Evolutionary conservation across 2,888 invertebrate species (phyloP), one percentile per base, ranked within the genome.

Genomic region (Drepana falcataria): DNA sequence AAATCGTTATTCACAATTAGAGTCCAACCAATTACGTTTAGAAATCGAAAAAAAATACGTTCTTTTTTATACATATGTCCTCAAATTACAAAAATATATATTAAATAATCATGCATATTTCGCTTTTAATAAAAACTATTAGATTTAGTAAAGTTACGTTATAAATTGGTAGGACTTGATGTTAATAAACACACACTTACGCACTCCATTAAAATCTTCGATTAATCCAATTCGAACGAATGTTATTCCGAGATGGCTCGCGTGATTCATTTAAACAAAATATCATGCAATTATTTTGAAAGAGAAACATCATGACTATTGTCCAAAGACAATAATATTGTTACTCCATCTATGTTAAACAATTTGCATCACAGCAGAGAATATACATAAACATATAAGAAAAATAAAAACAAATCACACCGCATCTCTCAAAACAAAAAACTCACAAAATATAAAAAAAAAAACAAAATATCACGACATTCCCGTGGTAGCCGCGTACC

Each of bases 151-250:
- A 34, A 40, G 4, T 51, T 49, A 40, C 51, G 21, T 41, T 58
- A 65, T 49, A 72, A 77, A 83, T 83, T 71, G 78, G 82, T 70
- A 83, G 81, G 81, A 85, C 70, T 70, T 75, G 71, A 57, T 59
- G 64, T 71, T 72, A 61, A 63, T 66, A 21, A 64, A 65, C 61
- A 69, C 63, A 72, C 72, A 75, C 68, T 75, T 67, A 77, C 64
- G 68, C 60, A 55, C 56, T 40, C 51, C 33, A 35, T 6, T 35
- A 35, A 48, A 48, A 40, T 40, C 34, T 9, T 21, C 35, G 56
- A 54, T 48, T 7, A 51, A 55, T 63, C 54, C 49, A 51, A 44
- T 48, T 35, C 52, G 51, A 53, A 55, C 48, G 57, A 64, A 65
- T 57, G 61, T 64, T 61, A 66, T 59, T 61, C 56, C 54, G 51